Evolutionary conservation across 2,888 invertebrate genomes (phyloP), one percentile per base, ranked within the genome.

Genomic region (Limulus polyphemus): DNA sequence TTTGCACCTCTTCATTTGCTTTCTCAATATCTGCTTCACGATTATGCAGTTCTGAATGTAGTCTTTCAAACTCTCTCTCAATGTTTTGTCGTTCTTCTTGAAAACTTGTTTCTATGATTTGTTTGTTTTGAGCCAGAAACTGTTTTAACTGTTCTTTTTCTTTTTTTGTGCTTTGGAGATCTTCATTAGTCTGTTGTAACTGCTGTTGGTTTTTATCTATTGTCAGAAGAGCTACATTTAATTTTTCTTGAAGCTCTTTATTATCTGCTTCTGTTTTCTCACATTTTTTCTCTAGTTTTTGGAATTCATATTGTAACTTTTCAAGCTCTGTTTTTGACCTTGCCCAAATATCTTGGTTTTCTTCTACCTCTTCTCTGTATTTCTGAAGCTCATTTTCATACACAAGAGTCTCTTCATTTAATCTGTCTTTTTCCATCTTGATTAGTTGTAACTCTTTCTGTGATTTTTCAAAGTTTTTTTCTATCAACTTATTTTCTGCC

Each of bases 221-320:
- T 11, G 69, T 68, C 57, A 69, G 67, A 14, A 70, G 46, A 11
- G 70, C 65, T 51, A 67, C 62, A 54, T 69, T 68, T 14, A 70
- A 55, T 57, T 70, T 70, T 12, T 56, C 62, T 50, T 62, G 56
- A 14, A 70, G 58, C 54, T 70, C 70, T 60, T 69, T 65, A 57
- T 70, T 70, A 55, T 70, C 70, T 60, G 64, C 64, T 51, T 70
- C 69, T 54, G 65, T 58, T 60, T 68, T 67, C 55, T 66, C 63
- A 16, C 69, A 50, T 47, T 68, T 68, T 46, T 59, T 55, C 56
- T 69, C 64, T 47, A 68, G 49, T 47, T 62, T 62, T 16, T 62
- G 61, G 13, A 69, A 56, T 57, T 69, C 67, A 58, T 64, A 64
- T 49, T 69, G 90, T 55, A 84, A 81, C 56, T 64, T 64, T 49